phyloP scores from a whole-genome alignment of 2,113 vertebrate genomes.

The Mormyrus iriodes region DNA sequence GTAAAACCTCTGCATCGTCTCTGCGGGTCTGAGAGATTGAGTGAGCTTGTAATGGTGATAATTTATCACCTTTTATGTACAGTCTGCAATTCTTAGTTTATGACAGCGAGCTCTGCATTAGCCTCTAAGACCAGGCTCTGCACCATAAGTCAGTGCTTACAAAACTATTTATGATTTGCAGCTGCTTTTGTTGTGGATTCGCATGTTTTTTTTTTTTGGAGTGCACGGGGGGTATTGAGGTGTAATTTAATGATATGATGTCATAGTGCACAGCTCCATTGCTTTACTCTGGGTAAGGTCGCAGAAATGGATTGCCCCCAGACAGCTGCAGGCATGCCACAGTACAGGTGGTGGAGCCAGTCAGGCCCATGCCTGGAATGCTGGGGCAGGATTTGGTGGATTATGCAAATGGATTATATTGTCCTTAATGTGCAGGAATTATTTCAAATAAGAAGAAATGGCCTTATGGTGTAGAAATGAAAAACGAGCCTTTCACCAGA shows the following conservation, averaged over 20 bases:
- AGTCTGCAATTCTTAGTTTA: slow-evolving; percentile 24
- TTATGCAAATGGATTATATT: slow-evolving; percentile 48
- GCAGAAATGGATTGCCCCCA: slow-evolving; percentile 8
- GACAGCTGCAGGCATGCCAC: neutral
- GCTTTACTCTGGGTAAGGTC: slow-evolving; percentile 1
- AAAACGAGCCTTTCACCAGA: neutral
- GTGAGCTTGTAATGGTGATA: slow-evolving; percentile 17
- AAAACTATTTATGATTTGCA: neutral
- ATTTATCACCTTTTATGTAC: slow-evolving; percentile 33
- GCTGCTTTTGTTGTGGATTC: neutral
- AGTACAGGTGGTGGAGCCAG: neutral
- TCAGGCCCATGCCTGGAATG: neutral
- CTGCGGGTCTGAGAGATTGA: slow-evolving; percentile 17
- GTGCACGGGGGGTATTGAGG: neutral
- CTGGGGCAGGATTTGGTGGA: slow-evolving; percentile 51
- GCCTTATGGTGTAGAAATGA: neutral
- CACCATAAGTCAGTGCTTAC: neutral
- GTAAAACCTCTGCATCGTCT: slow-evolving; percentile 43
- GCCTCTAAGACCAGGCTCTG: neutral
- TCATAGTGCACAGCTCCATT: neutral
- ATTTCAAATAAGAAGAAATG: slow-evolving; percentile 34
- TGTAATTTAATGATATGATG: neutral
- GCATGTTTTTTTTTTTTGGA: neutral
- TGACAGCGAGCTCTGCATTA: slow-evolving; percentile 9
- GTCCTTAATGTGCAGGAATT: slow-evolving; percentile 41